phyloP scores from a whole-genome alignment of 2,888 invertebrate genomes.

The Lepidochitona cinerea region DNA sequence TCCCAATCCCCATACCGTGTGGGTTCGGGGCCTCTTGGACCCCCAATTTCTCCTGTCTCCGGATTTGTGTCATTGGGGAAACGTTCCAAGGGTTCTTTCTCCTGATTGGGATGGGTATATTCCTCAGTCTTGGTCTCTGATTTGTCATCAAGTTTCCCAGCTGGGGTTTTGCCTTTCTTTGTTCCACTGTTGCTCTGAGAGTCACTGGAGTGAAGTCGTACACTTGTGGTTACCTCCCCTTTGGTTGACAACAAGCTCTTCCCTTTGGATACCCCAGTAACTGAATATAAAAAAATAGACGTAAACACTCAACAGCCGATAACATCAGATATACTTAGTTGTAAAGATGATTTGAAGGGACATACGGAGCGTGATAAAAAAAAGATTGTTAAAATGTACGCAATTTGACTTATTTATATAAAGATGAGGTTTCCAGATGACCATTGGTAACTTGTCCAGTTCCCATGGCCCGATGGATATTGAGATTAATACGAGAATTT shows the following conservation, averaged over 20 bases:
- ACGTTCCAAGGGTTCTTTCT: slow-evolving; percentile 84
- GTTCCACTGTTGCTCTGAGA: slow-evolving; percentile 24
- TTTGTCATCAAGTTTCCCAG: slow-evolving; percentile 83
- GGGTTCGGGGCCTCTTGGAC: slow-evolving; percentile 97
- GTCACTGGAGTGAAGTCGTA: slow-evolving; percentile 7
- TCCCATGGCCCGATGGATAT: too few relatives aligned
- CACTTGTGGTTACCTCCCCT: not conserved
- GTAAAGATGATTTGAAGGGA: too few relatives aligned
- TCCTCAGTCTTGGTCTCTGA: slow-evolving; percentile 64
- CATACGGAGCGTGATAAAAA: too few relatives aligned
- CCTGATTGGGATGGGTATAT: slow-evolving; percentile 81
- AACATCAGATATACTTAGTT: too few relatives aligned
- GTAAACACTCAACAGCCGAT: too few relatives aligned
- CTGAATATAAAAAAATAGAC: not conserved
- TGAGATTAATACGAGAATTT: too few relatives aligned
- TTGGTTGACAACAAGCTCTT: not conserved
- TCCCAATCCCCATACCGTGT: slow-evolving; percentile 99
- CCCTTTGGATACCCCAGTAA: not conserved
- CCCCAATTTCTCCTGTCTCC: slow-evolving; percentile 93
- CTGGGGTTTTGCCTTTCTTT: slow-evolving; percentile 75
- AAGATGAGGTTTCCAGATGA: too few relatives aligned
- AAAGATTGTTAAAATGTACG: too few relatives aligned
- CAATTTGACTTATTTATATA: too few relatives aligned
- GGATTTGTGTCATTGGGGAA: slow-evolving; percentile 93
- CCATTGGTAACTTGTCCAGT: too few relatives aligned